Conservation (phyloP, 2,888 invertebrate species). For the Latheticus oryzae region DNA sequence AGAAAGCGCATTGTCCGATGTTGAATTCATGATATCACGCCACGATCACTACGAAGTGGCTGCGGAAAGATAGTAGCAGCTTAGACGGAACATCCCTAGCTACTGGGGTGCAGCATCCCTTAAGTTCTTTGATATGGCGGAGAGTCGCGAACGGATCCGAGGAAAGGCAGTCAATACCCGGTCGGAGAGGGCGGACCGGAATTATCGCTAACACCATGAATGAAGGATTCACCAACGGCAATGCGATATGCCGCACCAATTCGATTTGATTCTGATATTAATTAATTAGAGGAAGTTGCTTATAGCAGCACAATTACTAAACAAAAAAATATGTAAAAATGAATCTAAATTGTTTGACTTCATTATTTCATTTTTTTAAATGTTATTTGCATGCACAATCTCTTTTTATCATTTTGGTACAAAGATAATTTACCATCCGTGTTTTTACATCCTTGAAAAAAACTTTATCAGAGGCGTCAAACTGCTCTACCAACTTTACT, state of each 20-base stretch:
- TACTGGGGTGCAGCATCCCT: slow-evolving; percentile 63
- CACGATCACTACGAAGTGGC: slow-evolving; percentile 48
- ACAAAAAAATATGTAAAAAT: too few species aligned
- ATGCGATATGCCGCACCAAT: slow-evolving; percentile 42
- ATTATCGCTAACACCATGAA: slow-evolving; percentile 52
- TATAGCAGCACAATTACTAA: too few species aligned
- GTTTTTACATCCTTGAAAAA: not conserved
- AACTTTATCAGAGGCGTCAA: not conserved
- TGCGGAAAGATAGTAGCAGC: slow-evolving; percentile 9
- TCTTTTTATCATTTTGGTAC: too few species aligned
- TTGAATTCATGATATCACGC: slow-evolving; percentile 33
- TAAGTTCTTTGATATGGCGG: slow-evolving; percentile 57
- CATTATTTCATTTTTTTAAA: not conserved
- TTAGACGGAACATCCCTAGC: slow-evolving; percentile 58
- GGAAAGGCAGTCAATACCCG: slow-evolving; percentile 62
- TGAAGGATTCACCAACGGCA: slow-evolving; percentile 46
- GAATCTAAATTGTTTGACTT: too few species aligned
- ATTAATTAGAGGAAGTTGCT: slow-evolving; percentile 27
- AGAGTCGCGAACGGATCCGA: slow-evolving; percentile 57
- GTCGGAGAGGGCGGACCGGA: slow-evolving; percentile 58
- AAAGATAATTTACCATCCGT: not conserved
- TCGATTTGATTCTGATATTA: slow-evolving; percentile 25
- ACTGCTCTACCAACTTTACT: slow-evolving; percentile 1
- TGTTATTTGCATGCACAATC: too few species aligned
- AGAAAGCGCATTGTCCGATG: slow-evolving; percentile 33